phyloP scores from a whole-genome alignment of 2,113 vertebrate species.

The Trinectes maculatus region DNA sequence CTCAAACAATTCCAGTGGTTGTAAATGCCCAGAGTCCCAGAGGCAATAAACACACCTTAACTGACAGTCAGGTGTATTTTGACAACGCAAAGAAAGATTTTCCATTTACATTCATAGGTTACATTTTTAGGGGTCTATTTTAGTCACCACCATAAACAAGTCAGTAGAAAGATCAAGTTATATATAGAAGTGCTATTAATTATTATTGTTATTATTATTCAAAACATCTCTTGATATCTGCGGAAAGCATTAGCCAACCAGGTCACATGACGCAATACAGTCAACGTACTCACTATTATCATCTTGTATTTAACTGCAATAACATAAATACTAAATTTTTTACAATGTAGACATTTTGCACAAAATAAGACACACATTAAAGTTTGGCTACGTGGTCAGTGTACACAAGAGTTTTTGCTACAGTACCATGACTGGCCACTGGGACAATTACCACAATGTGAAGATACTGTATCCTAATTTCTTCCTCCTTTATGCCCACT shows the following conservation, averaged over 20 bases:
- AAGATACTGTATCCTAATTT: not conserved
- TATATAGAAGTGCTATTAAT: too few relatives aligned
- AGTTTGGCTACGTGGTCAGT: not conserved
- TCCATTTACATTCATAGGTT: conserved; percentile 42
- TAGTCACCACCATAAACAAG: conserved; percentile 17
- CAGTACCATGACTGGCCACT: not conserved
- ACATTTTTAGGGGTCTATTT: conserved; percentile 15
- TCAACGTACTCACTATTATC: too few relatives aligned
- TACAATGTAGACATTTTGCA: too few relatives aligned
- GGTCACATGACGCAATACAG: not conserved
- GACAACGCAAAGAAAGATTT: conserved; percentile 45
- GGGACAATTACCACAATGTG: not conserved
- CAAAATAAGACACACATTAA: too few relatives aligned
- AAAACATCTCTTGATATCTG: too few relatives aligned
- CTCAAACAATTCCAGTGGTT: conserved; percentile 73
- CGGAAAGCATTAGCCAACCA: too few relatives aligned
- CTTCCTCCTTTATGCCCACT: too few relatives aligned
- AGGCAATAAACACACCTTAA: conserved; percentile 59
- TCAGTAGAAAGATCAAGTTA: too few relatives aligned
- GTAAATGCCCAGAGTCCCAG: conserved; percentile 50
- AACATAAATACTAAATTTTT: too few relatives aligned
- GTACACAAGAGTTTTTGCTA: not conserved
- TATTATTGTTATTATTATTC: too few relatives aligned
- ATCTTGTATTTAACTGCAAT: too few relatives aligned
- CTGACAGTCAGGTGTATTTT: conserved; percentile 70